phyloP scores from a whole-genome alignment of 2,113 vertebrate genomes.

The Hippocampus guttulatus region DNA sequence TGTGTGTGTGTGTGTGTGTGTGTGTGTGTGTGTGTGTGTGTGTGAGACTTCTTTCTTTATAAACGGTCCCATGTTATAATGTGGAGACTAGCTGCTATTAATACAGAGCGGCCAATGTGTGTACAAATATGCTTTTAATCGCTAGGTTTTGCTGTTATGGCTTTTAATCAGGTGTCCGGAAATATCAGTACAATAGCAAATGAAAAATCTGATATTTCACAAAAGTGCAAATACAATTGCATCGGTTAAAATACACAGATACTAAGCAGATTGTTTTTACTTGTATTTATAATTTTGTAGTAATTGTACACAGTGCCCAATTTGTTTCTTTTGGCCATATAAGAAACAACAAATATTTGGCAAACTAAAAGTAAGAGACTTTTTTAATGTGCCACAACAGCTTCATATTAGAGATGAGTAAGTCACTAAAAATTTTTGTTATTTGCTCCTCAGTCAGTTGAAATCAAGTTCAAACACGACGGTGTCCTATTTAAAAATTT shows the following conservation, averaged over 20 bases:
- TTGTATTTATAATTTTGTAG: too few species aligned
- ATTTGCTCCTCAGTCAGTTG: background rate
- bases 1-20: too few species aligned
- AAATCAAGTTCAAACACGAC: background rate
- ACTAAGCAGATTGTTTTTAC: background rate
- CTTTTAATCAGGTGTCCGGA: too few species aligned
- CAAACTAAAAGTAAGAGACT: background rate
- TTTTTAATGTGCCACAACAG: background rate
- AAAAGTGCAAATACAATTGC: constrained; percentile 26
- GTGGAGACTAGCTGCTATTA: too few species aligned
- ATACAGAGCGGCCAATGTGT: too few species aligned
- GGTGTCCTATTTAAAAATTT: background rate
- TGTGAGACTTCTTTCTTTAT: too few species aligned
- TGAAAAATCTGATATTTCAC: background rate
- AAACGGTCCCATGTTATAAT: too few species aligned
- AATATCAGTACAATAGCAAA: too few species aligned
- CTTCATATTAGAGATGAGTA: background rate
- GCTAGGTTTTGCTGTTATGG: too few species aligned
- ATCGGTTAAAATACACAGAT: constrained; percentile 24
- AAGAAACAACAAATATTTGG: background rate
- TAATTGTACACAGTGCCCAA: too few species aligned
- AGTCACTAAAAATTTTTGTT: background rate
- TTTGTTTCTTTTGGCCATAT: background rate
- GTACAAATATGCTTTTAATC: too few species aligned
- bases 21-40: too few species aligned